Conservation (phyloP, 2,113 vertebrate genomes). For the Pelecanoides urinatrix region DNA sequence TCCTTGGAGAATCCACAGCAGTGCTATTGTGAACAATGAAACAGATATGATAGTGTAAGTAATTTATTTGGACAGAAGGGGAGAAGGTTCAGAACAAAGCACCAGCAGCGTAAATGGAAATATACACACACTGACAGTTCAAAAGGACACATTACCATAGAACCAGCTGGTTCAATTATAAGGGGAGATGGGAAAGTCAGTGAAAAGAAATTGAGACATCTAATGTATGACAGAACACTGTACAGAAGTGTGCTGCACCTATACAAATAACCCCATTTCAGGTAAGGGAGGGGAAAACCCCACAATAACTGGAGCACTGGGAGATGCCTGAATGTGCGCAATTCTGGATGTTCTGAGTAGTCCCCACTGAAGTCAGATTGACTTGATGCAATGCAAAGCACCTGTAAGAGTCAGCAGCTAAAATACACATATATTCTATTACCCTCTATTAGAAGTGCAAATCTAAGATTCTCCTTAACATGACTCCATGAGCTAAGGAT, state of each 20-base stretch:
- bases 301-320: fast-evolving
- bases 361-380: not conserved
- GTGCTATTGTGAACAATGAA: not conserved
- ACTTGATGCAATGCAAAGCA: not conserved
- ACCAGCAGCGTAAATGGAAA: constrained; percentile 49
- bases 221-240: not conserved
- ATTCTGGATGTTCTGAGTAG: not conserved
- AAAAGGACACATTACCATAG: constrained; percentile 53
- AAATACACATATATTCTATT: not conserved
- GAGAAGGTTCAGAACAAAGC: constrained; percentile 45
- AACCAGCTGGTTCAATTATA: constrained; percentile 33
- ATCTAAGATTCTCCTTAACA: not conserved
- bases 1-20: not conserved
- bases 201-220: constrained; percentile 4
- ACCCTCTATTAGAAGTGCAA: not conserved
- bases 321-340: fast-evolving
- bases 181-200: not conserved
- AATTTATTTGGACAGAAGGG: constrained; percentile 55
- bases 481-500: not conserved
- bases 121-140: constrained; percentile 4
- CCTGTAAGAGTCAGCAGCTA: not conserved
- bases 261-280: not conserved
- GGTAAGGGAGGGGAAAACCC: not conserved
- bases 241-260: not conserved
- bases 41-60: constrained; percentile 19